A percentile compares a stretch with the other conserved stretches of the same genome.
These are phyloP conservation scores for Callochromis pleurospilus DNA, from an alignment of 2,113 vertebrate species.

Conservation along the genomic window DNA sequence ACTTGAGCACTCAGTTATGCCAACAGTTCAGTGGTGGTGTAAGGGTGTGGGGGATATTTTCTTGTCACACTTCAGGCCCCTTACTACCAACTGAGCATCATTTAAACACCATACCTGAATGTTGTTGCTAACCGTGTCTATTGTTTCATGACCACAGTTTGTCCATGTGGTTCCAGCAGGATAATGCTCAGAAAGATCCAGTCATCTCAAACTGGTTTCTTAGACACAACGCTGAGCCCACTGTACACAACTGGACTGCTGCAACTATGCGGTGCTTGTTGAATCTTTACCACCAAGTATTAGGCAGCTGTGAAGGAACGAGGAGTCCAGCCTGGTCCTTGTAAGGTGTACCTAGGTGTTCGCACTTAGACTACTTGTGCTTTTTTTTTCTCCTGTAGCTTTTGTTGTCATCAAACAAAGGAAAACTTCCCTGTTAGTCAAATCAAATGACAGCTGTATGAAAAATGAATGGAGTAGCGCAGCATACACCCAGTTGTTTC, in stretches of 20 bases:
- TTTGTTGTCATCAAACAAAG: neutral
- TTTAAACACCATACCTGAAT: neutral
- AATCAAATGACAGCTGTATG: neutral
- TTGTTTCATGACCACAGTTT: neutral
- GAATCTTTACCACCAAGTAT: neutral
- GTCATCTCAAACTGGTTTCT: neutral
- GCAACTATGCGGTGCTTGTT: neutral
- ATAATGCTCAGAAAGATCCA: neutral
- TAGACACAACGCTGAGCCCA: neutral
- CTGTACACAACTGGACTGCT: neutral
- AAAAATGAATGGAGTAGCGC: neutral
- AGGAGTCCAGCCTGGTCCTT: neutral
- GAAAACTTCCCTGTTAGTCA: neutral
- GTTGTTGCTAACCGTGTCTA: neutral
- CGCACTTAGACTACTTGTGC: neutral
- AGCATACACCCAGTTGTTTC: neutral
- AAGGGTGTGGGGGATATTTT: neutral
- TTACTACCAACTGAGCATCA: neutral
- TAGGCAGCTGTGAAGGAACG: neutral
- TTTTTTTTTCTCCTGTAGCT: neutral
- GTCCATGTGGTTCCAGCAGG: neutral
- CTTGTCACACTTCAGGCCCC: neutral
- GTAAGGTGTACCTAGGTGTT: neutral
- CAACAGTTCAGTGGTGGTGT: neutral
- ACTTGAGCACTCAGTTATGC: neutral